Conservation (phyloP, 2,113 vertebrate species). For the Sturnus vulgaris region DNA sequence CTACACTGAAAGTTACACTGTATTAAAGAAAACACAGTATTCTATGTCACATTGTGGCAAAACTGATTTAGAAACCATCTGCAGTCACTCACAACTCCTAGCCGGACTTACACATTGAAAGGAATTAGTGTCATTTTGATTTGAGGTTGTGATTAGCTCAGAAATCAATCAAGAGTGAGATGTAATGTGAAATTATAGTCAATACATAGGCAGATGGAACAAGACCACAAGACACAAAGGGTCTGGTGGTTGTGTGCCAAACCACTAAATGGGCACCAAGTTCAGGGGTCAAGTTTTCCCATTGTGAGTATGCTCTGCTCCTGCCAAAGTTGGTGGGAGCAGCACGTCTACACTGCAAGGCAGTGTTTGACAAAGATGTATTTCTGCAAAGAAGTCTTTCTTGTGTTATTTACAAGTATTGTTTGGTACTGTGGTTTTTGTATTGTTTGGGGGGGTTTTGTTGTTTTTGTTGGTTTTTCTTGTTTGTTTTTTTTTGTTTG, state of each 20-base stretch:
- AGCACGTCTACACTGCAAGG: neutral
- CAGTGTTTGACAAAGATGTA: neutral
- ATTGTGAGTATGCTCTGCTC: neutral
- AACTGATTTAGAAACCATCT: neutral
- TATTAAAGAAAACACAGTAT: neutral
- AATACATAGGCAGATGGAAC: neutral
- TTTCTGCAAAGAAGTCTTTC: neutral
- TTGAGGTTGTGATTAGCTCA: neutral
- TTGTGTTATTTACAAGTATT: neutral
- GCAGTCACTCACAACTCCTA: neutral
- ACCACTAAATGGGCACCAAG: neutral
- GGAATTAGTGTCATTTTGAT: neutral
- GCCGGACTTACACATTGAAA: neutral
- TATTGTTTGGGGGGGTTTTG: neutral
- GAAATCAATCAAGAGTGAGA: neutral
- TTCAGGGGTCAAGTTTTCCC: neutral
- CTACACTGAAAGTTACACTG: neutral
- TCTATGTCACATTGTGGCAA: neutral
- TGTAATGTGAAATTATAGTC: neutral
- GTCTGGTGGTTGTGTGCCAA: neutral
- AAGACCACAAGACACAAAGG: neutral
- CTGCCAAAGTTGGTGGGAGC: neutral
- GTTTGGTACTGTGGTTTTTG: neutral
- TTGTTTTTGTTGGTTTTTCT: neutral
- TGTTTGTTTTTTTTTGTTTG: neutral